Base-by-base conservation (phyloP, 2,888 invertebrate species). In the Drosophila phalerata region DNA sequence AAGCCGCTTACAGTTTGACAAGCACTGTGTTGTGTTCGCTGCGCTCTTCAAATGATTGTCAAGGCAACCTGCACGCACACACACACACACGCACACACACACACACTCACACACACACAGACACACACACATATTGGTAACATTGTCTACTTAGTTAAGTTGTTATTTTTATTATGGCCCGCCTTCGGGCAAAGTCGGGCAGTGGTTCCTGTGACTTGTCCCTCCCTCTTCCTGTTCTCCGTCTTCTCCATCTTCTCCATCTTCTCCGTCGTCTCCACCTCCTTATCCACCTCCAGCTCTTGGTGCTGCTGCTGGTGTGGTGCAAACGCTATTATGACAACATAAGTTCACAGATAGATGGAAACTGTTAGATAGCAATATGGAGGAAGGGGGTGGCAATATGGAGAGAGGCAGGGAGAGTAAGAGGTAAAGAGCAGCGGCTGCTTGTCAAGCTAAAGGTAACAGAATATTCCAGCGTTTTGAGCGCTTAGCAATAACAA, bases 101-200 rank as follows among this genome's bases (percentile, higher is more conserved):
- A 37, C 42, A 45, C 49, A 51, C 60, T 15, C 28, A 19, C 38
- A 25, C 64, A 56, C 17, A 32, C 25, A 57, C 32, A 42, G 32
- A 13, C 47, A 28, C 47, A 53, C 52, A 40, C 51, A 38, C 45
- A 67, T 25, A 45, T 49, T 57, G 38, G 11, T 25, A 56, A 62
- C 79, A 73, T 67, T 79, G 67, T 83, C 77, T 73, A 75, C 86
- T 84, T 81, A 81, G 84, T 85, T 84, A 84, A 83, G 84, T 81
- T 85, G 86, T 85, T 84, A 78, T 83, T 81, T 85, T 83, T 85
- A 83, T 81, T 83, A 82, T 56, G 57, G 62, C 57, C 65, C 72
- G 79, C 81, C 81, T 64, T 43, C 17, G 83, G 76, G 71, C 45
- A 57, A 55, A 66, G 37, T 37, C 42, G 40, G 19, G 34, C 60